Conservation (phyloP, 1,140 invertebrate species). For the Andrena cerasifolii region DNA sequence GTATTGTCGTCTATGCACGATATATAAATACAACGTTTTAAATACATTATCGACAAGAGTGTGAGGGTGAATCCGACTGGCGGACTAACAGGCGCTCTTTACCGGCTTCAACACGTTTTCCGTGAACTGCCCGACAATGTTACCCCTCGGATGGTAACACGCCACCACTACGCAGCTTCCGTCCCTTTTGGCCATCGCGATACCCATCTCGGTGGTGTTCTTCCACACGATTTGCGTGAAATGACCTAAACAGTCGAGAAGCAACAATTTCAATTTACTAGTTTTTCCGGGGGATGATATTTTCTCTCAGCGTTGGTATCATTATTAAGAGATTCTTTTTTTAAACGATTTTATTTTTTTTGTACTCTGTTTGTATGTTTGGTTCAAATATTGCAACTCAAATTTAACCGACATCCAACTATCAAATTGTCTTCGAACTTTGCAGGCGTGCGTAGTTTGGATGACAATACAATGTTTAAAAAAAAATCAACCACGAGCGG, state of each 20-base stretch:
- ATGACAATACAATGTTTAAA: too few species aligned
- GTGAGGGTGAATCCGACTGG: not conserved
- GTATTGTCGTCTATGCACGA: conserved; percentile 50
- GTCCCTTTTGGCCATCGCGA: conserved; percentile 87
- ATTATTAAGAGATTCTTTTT: too few species aligned
- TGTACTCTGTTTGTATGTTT: too few species aligned
- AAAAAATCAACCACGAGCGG: too few species aligned
- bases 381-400: too few species aligned
- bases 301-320: too few species aligned
- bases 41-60: conserved; percentile 67
- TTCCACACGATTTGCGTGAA: conserved; percentile 92
- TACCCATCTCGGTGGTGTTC: conserved; percentile 87
- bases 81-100: conserved; percentile 65
- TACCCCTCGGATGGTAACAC: conserved; percentile 93
- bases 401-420: too few species aligned
- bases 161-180: conserved; percentile 87
- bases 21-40: conserved; percentile 70
- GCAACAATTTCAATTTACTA: not conserved
- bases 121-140: conserved; percentile 87
- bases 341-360: too few species aligned
- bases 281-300: too few species aligned
- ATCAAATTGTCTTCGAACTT: too few species aligned
- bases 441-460: too few species aligned
- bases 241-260: conserved; percentile 82
- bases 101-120: conserved; percentile 86